Base-by-base conservation (phyloP, 2,888 invertebrate genomes). In the Cephonodes hylas region DNA sequence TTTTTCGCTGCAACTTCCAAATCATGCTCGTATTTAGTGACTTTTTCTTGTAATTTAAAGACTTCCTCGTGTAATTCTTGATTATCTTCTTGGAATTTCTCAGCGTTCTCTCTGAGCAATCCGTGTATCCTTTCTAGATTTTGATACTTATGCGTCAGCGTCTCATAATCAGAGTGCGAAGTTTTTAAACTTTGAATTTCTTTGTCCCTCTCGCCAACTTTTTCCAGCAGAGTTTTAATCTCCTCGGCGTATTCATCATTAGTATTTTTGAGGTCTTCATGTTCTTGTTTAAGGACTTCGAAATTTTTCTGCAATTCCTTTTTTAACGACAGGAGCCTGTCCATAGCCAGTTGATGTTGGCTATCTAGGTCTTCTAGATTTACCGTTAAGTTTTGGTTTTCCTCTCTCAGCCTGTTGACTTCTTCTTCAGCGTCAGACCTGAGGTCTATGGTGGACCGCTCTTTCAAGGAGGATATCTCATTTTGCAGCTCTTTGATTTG, bases 341-440 rank as follows among this genome's bases (percentile, higher is more conserved):
- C 94, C 84, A 96, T 94, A 0, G 95, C 96, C 71, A 93, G 86
- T 73, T 95, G 94, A 77, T 96, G 96, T 81, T 96, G 96, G 56
- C 84, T 93, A 75, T 97, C 96, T 69, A 97, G 84, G 76, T 96
- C 96, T 71, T 96, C 96, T 60, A 97, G 85, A 71, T 93, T 95
- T 4, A 81, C 79, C 18, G 93, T 91, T 20, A 95, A 86, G 65
- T 93, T 93, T 67, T 86, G 89, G 66, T 94, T 94, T 76, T 95
- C 94, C 73, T 93, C 92, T 72, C 91, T 88, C 0, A 95, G 82
- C 44, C 92, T 88, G 1, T 78, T 76, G 15, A 94, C 75, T 79
- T 93, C 93, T 53, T 89, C 90, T 25, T 88, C 81, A 1, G 65
- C 62, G 42, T 81, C 80, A 22, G 76, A 72, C 67, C 76, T 78